Base-by-base conservation (phyloP, 2,113 vertebrate genomes). In the Lampris incognitus region DNA sequence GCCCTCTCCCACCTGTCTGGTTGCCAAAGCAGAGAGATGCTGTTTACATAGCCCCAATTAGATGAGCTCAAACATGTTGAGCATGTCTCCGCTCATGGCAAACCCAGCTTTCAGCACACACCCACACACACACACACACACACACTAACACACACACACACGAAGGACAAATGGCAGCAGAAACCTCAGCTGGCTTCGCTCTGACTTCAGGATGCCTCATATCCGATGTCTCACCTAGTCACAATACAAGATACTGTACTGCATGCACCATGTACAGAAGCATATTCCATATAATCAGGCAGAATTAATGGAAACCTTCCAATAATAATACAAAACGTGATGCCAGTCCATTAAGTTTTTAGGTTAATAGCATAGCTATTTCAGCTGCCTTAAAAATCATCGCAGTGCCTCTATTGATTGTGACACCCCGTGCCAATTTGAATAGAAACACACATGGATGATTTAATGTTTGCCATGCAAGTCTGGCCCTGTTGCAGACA, bases 11-110 rank as follows among this genome's bases (percentile, higher is more conserved):
- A 48, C 0, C 36, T 52, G 61, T 76, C 60, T 52, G 57, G 51
- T 80, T 86, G 65, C 62, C 76, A 80, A 83, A 79, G 72, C 69
- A 80, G 69, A 58, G 37, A 50, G 7, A 57, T 9, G 36, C 13
- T 80, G 82, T 84, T 84, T 80, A 41, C 62, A 51, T 9, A 68
- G 9, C 49, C 44, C 56, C 46, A 66, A 42, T 79, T 71, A 77
- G 67, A 79, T 79, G 67, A 72, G 64, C 60, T 80, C 50, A 46
- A 63, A 79, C 62, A 48, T 68, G 74, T 40, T 40, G 9, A 56
- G 41, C 41, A 41, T 64, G 62, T 78, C 62, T 56, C 46, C 9
- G 4, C 52, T 11, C 37, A 13, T n/a, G 39, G 55, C 41, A 1
- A 2, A 9, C 40, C 10, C 41, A 9, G 5, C 24, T 52, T 37